Base-by-base conservation (phyloP, 2,888 invertebrate genomes). In the Hypolimnas misippus region DNA sequence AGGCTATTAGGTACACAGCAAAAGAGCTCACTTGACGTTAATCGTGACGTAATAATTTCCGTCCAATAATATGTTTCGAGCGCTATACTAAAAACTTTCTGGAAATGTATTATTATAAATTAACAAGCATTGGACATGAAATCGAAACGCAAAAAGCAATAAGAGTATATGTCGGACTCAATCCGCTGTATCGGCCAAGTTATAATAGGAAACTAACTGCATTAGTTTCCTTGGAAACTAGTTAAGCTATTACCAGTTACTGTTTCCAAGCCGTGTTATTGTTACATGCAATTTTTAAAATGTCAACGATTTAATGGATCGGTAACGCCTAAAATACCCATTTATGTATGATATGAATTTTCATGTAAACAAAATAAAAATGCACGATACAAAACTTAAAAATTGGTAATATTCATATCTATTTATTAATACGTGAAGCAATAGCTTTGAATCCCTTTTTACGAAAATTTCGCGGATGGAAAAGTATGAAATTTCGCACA, bases 81-180 rank as follows among this genome's bases (percentile, higher is more conserved):
- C n/a, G n/a, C n/a, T n/a, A 25, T 12, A 46, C n/a, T 46, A 6
- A 46, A 46, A 46, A 46, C 1, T 21, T 42, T 42, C 17, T 46
- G n/a, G 21, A 21, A 46, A 6, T 46, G 12, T 16, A 25, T 46
- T 25, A 46, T 46, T 46, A 46, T 46, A 46, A 46, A 46, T 46
- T 46, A 46, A 46, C 21, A 46, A 46, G 46, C 46, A n/a, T 46
- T 46, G 46, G 21, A 46, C 42, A 46, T n/a, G 21, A 19, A 46
- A 8, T 21, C 46, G 21, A n/a, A 10, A 10, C 19, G 17, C 21
- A 19, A n/a, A 19, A 33, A 52, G 33, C 52, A 33, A 33, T 52
- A 52, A 52, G 35, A 12, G 14, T 51, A 51, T 35, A 35, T 19
- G 35, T 19, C 17, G 19, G 52, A 52, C 52, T 53, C 35, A 53